Conservation (phyloP, 2,888 invertebrate species). For the Drosophila yooni region DNA sequence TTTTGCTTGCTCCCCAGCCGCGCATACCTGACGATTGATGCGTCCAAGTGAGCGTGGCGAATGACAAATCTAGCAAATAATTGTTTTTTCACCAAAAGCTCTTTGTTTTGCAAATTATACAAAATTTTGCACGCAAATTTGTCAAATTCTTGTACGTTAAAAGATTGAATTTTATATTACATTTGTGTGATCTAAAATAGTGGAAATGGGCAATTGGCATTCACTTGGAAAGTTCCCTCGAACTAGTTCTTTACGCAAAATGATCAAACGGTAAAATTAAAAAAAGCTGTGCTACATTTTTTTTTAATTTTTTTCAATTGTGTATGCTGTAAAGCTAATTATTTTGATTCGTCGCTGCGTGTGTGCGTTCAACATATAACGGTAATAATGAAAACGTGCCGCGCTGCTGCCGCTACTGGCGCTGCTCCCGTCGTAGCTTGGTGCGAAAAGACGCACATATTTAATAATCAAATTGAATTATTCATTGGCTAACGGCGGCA, state of each 20-base stretch:
- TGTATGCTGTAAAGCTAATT: constrained; percentile 40
- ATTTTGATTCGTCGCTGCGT: constrained; percentile 44
- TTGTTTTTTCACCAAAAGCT: constrained; percentile 52
- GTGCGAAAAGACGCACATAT: constrained; percentile 47
- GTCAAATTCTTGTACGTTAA: background rate
- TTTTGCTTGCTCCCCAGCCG: constrained; percentile 19
- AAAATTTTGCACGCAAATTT: constrained; percentile 40
- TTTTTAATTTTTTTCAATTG: constrained; percentile 6
- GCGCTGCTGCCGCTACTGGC: constrained; percentile 6
- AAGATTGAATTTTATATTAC: constrained; percentile 2
- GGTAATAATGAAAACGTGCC: constrained; percentile 68
- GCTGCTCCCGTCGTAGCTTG: constrained; percentile 21
- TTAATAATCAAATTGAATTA: constrained; percentile 80
- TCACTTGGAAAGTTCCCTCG: background rate
- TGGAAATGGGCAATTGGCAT: constrained; percentile 15
- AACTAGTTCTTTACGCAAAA: constrained; percentile 9
- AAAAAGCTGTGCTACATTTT: background rate
- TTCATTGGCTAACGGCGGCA: constrained; percentile 81
- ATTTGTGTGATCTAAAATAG: constrained; percentile 8
- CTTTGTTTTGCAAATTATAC: constrained; percentile 57
- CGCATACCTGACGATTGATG: constrained; percentile 75
- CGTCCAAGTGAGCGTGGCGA: constrained; percentile 79
- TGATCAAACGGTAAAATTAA: constrained; percentile 29
- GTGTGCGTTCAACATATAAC: constrained; percentile 71
- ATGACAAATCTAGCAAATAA: constrained; percentile 76